Evolutionary conservation across 2,888 invertebrate species (phyloP).

Genomic region (Aproaerema taeniolella): DNA sequence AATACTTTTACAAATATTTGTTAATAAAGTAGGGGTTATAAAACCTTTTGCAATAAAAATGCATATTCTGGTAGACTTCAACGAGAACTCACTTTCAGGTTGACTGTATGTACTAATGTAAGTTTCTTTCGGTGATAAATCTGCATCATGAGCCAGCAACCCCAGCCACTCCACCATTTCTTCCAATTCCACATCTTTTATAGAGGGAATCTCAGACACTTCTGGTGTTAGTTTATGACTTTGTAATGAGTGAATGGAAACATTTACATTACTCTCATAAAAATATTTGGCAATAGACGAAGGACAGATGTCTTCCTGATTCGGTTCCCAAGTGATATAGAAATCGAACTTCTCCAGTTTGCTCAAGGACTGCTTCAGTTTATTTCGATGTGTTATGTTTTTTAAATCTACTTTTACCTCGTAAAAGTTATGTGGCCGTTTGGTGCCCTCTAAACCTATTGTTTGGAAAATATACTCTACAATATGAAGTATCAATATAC

Average conservation of each 20-base stretch:
- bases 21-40: conserved; percentile 37
- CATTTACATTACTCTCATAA: conserved; percentile 36
- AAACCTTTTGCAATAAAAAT: conserved; percentile 50
- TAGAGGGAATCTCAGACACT: conserved; percentile 43
- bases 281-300: conserved; percentile 67
- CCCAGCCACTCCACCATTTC: conserved; percentile 67
- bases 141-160: conserved; percentile 43
- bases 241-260: conserved; percentile 33
- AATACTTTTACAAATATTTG: conserved; percentile 35
- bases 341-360: conserved; percentile 50
- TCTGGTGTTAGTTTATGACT: conserved; percentile 35
- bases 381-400: conserved; percentile 31
- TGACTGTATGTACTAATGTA: conserved; percentile 54
- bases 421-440: conserved; percentile 46
- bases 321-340: conserved; percentile 51
- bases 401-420: conserved; percentile 52
- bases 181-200: conserved; percentile 44
- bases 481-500: conserved; percentile 47
- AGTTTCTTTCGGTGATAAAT: conserved; percentile 37
- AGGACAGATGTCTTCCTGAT: conserved; percentile 48
- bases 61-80: conserved; percentile 48
- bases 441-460: conserved; percentile 58
- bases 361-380: conserved; percentile 33
- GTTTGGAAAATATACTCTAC: conserved; percentile 52
- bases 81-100: conserved; percentile 43